Evolutionary conservation across 2,797 vertebrate species (phyloP), one percentile per base, ranked within the genome.

Genomic region (Cirrhinus molitorella): DNA sequence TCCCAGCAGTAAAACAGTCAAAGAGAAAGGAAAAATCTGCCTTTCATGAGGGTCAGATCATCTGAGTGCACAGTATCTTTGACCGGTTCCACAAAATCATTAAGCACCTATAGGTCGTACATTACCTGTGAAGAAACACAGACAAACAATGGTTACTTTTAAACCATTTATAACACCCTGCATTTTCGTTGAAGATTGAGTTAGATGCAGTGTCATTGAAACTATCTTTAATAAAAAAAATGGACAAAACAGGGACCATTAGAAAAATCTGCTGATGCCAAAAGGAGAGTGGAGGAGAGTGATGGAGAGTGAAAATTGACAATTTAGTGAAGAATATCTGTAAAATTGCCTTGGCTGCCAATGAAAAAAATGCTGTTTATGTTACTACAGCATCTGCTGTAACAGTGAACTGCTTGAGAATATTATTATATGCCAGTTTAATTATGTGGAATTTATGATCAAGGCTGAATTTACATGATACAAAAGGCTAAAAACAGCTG

Each of bases 51-150:
- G 23, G 51, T 76, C 17, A 23, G 9, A 43, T 67, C 21, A 55
- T 83, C 51, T 17, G 34, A 73, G 61, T 25, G 19, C 81, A 68
- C 25, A 28, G 25, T n/a, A 79, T 28, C 59, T 67, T 51, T 53
- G 37, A 86, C 37, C 28, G 14, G 25, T 21, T 57, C 37, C 67
- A 23, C 45, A 19, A 63, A 63, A 57, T 57, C 55, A 72, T 63
- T 34, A 47, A 45, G 37, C 73, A 55, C n/a, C 63, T 86, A 84
- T 53, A 87, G 59, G 59, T 88, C 79, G 72, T 89, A 88, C 65
- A 84, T 82, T 12, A 88, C 87, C 88, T 90, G 74, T 45, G 37
- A 67, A 61, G 43, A 84, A 78, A 83, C 68, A 37, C 12, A 80
- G 53, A 72, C 25, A 71, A 17, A 79, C 19, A 40, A 7, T 72